phyloP scores from a whole-genome alignment of 2,113 vertebrate genomes.

The Macrotus californicus region DNA sequence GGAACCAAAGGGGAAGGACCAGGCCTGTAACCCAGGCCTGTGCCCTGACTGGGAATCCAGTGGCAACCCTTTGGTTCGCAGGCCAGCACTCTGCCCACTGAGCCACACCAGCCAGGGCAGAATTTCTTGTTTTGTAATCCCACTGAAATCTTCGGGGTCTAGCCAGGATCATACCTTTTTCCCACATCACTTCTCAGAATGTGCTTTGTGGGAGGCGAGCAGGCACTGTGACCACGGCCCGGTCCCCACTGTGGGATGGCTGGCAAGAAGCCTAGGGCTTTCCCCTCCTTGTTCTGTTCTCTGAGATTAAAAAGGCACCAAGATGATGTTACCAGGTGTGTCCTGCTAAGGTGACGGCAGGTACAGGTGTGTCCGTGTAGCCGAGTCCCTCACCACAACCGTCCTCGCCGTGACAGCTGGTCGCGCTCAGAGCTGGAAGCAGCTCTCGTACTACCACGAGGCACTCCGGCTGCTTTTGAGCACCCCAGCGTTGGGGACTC shows the following conservation, averaged over 20 bases:
- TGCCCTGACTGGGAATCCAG: no score
- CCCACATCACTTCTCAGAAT: background rate
- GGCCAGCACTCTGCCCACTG: no score
- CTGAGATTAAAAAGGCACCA: background rate
- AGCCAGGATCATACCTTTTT: background rate
- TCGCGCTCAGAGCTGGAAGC: background rate
- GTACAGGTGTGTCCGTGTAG: rapidly evolving
- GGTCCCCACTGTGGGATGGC: background rate
- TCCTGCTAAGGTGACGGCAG: background rate
- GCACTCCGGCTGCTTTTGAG: rapidly evolving
- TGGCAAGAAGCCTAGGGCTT: background rate
- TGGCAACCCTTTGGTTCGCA: no score
- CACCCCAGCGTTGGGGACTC: rapidly evolving
- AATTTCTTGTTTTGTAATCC: background rate
- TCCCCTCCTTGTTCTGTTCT: background rate
- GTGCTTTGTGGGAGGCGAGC: background rate
- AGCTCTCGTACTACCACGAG: rapidly evolving
- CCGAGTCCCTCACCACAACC: background rate
- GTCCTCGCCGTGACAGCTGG: background rate
- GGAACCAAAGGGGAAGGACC: background rate
- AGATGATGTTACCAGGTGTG: no score
- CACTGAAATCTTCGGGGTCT: background rate
- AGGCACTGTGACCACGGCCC: rapidly evolving
- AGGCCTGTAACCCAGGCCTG: no score
- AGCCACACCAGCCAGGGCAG: no score